A percentile compares a stretch with the other conserved stretches of the same genome.
Evolutionary conservation across 2,888 invertebrate species (phyloP).

Genomic region (Xylota segnis): DNA sequence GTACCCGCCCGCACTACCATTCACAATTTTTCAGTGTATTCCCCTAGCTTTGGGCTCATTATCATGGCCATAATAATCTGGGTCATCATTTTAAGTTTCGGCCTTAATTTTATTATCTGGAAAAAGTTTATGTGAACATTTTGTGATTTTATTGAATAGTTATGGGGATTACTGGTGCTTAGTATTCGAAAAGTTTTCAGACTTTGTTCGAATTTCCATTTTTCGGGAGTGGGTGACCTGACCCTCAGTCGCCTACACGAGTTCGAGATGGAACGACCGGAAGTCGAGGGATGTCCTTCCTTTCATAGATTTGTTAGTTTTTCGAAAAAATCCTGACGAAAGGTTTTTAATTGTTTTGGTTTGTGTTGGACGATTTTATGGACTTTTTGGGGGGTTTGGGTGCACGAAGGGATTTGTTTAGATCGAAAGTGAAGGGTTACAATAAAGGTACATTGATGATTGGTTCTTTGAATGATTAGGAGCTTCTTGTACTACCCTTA

Average conservation of each 20-base stretch:
- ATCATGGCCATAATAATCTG: slow-evolving; percentile 36
- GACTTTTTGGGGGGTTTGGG: no score
- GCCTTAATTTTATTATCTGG: slow-evolving; percentile 43
- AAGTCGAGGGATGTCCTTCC: background rate
- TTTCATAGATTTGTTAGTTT: slow-evolving; percentile 22
- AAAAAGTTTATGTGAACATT: slow-evolving; percentile 43
- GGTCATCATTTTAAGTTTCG: slow-evolving; percentile 43
- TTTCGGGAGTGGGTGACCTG: background rate
- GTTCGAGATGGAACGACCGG: background rate
- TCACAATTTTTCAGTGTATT: slow-evolving; percentile 27
- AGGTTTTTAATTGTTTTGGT: background rate
- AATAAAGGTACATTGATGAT: no score
- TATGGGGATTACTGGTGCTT: slow-evolving; percentile 26
- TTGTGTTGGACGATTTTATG: background rate
- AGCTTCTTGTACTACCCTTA: no score
- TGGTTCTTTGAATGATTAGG: no score
- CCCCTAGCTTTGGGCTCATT: slow-evolving; percentile 37
- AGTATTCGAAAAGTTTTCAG: slow-evolving; percentile 6
- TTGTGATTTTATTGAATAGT: slow-evolving; percentile 52
- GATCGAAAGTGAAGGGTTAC: no score
- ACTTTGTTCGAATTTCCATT: slow-evolving; percentile 7
- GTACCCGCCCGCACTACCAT: background rate
- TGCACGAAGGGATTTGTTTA: no score
- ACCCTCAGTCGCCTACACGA: background rate
- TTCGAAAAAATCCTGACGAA: slow-evolving; percentile 1